phyloP scores from a whole-genome alignment of 2,888 invertebrate species.

The Ganaspis brasiliensis region DNA sequence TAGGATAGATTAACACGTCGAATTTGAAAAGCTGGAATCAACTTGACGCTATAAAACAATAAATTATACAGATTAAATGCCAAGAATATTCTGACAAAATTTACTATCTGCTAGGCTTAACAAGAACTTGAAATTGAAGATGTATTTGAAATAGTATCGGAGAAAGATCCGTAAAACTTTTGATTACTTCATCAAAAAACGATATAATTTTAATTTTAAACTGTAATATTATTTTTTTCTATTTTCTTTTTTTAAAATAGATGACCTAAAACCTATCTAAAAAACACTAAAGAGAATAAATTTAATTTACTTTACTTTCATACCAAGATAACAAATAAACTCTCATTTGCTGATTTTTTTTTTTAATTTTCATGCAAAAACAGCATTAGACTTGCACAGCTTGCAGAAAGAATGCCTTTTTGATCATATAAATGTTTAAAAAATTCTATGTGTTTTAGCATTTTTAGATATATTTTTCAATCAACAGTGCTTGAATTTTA shows the following conservation, averaged over 20 bases:
- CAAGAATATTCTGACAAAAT: background rate
- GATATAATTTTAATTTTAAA: too few species aligned
- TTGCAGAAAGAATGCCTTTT: background rate
- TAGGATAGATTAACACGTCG: background rate
- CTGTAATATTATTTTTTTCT: too few species aligned
- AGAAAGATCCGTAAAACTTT: too few species aligned
- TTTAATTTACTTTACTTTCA: too few species aligned
- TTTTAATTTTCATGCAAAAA: background rate
- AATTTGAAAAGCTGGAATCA: background rate
- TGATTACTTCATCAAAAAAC: too few species aligned
- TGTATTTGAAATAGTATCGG: background rate
- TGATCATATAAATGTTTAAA: conserved; percentile 7
- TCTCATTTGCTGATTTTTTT: too few species aligned
- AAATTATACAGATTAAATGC: background rate
- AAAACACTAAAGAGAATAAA: too few species aligned
- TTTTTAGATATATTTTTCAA: background rate
- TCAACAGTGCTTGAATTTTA: background rate
- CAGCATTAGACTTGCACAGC: conserved; percentile 20
- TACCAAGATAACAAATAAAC: too few species aligned
- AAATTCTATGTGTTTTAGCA: conserved; percentile 2
- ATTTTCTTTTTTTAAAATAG: too few species aligned
- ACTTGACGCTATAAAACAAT: background rate
- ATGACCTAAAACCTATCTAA: too few species aligned
- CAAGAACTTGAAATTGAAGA: background rate
- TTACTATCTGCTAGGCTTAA: too few species aligned